Evolutionary conservation across 2,113 vertebrate species (phyloP).

Genomic region (Vicugna pacos): DNA sequence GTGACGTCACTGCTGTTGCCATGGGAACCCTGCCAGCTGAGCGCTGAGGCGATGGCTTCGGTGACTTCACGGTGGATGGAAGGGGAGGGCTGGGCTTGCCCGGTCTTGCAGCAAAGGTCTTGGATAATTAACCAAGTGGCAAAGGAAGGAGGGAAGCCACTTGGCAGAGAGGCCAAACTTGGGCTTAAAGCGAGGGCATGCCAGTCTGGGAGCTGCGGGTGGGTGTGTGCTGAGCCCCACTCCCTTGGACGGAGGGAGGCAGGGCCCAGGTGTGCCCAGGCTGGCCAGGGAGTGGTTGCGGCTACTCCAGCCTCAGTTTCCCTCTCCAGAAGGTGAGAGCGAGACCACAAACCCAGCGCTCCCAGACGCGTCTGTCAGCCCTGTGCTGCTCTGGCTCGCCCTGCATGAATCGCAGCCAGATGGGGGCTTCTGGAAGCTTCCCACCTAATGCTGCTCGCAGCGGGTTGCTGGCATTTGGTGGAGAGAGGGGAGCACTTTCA

Average conservation of each 20-base stretch:
- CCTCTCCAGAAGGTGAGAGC: not conserved
- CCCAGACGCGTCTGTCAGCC: not conserved
- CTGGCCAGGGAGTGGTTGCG: not conserved
- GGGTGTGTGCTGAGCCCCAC: not conserved
- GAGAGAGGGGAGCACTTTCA: too few relatives aligned
- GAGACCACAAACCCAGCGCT: not conserved
- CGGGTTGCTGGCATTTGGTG: rapidly evolving
- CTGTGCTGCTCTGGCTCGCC: not conserved
- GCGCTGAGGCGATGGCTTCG: not conserved
- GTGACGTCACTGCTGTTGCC: constrained; percentile 80
- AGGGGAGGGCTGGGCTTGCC: not conserved
- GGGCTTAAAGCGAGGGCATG: constrained; percentile 33
- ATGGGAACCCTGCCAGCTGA: constrained; percentile 83
- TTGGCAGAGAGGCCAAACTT: constrained; percentile 49
- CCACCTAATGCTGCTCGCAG: not conserved
- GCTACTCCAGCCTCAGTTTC: not conserved
- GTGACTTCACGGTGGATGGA: constrained; percentile 68
- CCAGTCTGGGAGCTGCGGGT: constrained; percentile 59
- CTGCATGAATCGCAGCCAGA: not conserved
- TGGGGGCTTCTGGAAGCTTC: not conserved
- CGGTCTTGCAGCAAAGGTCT: constrained; percentile 63
- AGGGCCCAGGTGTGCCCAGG: not conserved
- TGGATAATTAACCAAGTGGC: constrained; percentile 67
- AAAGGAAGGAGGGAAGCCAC: constrained; percentile 49
- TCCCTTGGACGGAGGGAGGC: rapidly evolving